phyloP scores from a whole-genome alignment of 2,888 invertebrate genomes.

The Digitonthophagus gazella region DNA sequence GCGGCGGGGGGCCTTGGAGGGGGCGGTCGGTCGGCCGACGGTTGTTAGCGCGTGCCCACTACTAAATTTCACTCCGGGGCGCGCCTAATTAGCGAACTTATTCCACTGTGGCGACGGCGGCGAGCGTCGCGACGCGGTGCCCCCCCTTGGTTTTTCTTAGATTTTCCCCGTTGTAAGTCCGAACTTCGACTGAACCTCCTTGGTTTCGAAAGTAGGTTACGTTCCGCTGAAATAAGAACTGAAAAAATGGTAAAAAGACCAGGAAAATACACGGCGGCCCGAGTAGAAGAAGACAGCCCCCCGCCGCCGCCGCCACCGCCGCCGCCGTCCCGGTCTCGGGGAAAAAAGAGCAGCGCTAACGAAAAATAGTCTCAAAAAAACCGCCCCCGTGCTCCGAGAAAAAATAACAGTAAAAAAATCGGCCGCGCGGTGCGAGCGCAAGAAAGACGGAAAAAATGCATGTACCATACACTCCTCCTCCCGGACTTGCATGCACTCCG shows the following conservation, averaged over 20 bases:
- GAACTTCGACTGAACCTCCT: too few relatives aligned
- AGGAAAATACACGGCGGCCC: neutral
- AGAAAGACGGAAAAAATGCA: slow-evolving; percentile 47
- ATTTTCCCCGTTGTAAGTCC: neutral
- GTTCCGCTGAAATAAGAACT: slow-evolving; percentile 7
- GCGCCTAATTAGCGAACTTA: slow-evolving; percentile 1
- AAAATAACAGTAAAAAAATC: slow-evolving; percentile 27
- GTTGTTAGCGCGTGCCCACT: slow-evolving; percentile 10
- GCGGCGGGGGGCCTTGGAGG: neutral
- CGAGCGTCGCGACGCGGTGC: neutral
- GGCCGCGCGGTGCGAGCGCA: slow-evolving; percentile 21
- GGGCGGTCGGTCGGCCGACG: neutral
- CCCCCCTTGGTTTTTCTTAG: neutral
- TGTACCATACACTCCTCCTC: slow-evolving; percentile 47
- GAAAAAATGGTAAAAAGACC: slow-evolving; percentile 19
- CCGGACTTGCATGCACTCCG: slow-evolving; percentile 5
- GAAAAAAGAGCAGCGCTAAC: neutral
- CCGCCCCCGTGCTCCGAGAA: slow-evolving; percentile 19
- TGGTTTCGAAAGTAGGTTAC: slow-evolving; percentile 3
- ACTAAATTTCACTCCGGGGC: neutral
- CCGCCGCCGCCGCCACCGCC: neutral
- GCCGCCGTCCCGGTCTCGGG: neutral
- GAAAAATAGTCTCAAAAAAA: slow-evolving; percentile 3
- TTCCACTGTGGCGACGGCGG: neutral
- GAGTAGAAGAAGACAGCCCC: slow-evolving; percentile 1